Evolutionary conservation across 2,888 invertebrate species (phyloP).

Genomic region (Rhingia rostrata): DNA sequence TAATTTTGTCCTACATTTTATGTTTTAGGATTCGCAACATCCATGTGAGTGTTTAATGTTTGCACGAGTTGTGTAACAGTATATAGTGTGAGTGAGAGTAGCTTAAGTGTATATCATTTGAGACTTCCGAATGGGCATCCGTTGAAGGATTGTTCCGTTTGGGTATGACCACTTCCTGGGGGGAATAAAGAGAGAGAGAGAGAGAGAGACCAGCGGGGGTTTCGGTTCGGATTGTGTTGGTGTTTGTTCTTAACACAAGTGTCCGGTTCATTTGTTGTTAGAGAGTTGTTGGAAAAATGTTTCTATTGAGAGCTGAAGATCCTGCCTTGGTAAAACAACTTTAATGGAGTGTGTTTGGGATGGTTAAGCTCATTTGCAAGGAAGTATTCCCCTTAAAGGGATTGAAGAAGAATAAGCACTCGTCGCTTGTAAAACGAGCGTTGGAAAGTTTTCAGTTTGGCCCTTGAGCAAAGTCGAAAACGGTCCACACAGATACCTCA

Average conservation of each 20-base stretch:
- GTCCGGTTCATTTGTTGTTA: constrained; percentile 18
- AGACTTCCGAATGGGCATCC: constrained; percentile 22
- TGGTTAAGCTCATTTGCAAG: constrained; percentile 32
- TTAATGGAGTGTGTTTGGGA: constrained; percentile 14
- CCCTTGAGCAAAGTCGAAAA: background rate
- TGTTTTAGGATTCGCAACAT: constrained; percentile 8
- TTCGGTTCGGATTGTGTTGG: background rate
- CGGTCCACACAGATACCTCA: background rate
- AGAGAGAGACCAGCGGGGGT: too few relatives aligned
- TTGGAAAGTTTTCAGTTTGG: constrained; percentile 25
- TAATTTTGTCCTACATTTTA: constrained; percentile 55
- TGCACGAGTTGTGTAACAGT: constrained; percentile 31
- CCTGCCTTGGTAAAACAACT: background rate
- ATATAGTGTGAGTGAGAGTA: constrained; percentile 3
- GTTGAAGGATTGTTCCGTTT: constrained; percentile 3
- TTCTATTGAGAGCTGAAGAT: background rate
- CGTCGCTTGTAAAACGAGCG: constrained; percentile 9
- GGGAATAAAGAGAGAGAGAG: background rate
- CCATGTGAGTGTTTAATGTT: constrained; percentile 61
- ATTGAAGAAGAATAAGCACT: background rate
- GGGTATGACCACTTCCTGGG: background rate
- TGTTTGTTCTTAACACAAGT: constrained; percentile 40
- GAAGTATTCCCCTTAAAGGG: constrained; percentile 20
- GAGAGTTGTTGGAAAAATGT: constrained; percentile 6
- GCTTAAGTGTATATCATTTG: constrained; percentile 53